These are phyloP conservation scores for Spongilla lacustris DNA, from an alignment of 37 sponge, comb jelly and placozoan species.

Conservation along the genomic window DNA sequence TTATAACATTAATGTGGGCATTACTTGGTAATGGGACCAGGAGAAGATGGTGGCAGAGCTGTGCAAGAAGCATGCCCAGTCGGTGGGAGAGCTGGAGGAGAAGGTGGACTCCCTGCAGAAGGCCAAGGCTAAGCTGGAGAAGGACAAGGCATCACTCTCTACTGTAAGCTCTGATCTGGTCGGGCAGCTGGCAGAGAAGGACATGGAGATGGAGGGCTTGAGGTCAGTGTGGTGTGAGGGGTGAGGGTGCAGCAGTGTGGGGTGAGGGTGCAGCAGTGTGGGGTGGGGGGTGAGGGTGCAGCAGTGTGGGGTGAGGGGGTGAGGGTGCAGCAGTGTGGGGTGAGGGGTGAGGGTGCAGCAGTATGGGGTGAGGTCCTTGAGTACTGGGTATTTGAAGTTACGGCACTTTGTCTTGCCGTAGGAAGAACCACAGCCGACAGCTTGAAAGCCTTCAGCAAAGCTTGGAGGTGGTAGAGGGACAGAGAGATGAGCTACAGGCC, in stretches of 20 bases:
- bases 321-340: too few species aligned
- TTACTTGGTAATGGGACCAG: too few species aligned
- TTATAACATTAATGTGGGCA: too few species aligned
- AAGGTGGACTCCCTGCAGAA: constrained; percentile 67
- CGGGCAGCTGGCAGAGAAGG: constrained; percentile 67
- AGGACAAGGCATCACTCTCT: constrained; percentile 55
- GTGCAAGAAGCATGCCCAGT: constrained; percentile 79
- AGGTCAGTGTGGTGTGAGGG: neutral
- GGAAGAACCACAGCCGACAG: constrained; percentile 94
- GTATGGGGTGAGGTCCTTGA: too few species aligned
- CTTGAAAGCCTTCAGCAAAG: constrained; percentile 80
- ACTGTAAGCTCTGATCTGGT: constrained; percentile 57
- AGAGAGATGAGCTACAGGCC: constrained; percentile 73
- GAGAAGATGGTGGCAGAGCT: constrained; percentile 74
- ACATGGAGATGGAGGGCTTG: constrained; percentile 31
- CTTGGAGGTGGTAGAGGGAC: constrained; percentile 78
- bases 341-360: too few species aligned
- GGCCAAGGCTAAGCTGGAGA: constrained; percentile 75
- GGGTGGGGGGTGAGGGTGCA: too few species aligned
- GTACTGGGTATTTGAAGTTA: too few species aligned
- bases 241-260: neutral
- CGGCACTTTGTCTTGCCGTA: too few species aligned
- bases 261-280: neutral
- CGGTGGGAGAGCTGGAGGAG: constrained; percentile 31
- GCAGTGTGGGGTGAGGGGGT: too few species aligned